Percentiles rank a stretch among this genome's conserved stretches.
Conservation (phyloP, 1,140 invertebrate genomes). For the Conus ventricosus region DNA sequence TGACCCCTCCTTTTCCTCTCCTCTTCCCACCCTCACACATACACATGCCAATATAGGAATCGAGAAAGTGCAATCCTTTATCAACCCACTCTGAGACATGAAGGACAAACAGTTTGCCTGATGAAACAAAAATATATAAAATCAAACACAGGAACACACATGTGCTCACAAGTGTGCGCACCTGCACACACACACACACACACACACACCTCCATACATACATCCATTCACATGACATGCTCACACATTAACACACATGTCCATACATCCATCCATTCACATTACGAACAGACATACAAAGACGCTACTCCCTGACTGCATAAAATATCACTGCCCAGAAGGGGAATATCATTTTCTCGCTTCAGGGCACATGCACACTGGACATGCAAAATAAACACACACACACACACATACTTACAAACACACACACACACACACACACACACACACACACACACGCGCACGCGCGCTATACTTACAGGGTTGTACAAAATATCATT, state of each 20-base stretch:
- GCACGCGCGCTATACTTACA: not conserved
- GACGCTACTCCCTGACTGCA: no score
- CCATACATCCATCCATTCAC: no score
- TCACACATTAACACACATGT: no score
- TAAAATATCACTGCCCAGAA: no score
- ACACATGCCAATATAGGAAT: not conserved
- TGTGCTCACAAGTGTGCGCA: not conserved
- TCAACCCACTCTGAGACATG: no score
- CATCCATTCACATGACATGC: not conserved
- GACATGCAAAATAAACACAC: no score
- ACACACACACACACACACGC: not conserved
- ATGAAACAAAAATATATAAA: not conserved
- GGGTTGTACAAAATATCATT: constrained; percentile 11
- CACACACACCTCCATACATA: not conserved
- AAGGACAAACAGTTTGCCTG: no score
- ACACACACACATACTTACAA: not conserved
- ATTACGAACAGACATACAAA: no score
- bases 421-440: not conserved
- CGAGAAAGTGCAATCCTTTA: no score
- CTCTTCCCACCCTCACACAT: not conserved
- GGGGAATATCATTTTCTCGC: no score
- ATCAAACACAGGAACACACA: not conserved
- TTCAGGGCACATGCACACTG: no score
- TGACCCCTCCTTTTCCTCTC: not conserved
- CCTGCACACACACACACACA: not conserved